A percentile compares a stretch with the other conserved stretches of the same genome.
Evolutionary conservation across 30 jellyfish, hydroid and myxozoan species (phyloP).

Genomic region (Calvadosia cruxmelitensis): DNA sequence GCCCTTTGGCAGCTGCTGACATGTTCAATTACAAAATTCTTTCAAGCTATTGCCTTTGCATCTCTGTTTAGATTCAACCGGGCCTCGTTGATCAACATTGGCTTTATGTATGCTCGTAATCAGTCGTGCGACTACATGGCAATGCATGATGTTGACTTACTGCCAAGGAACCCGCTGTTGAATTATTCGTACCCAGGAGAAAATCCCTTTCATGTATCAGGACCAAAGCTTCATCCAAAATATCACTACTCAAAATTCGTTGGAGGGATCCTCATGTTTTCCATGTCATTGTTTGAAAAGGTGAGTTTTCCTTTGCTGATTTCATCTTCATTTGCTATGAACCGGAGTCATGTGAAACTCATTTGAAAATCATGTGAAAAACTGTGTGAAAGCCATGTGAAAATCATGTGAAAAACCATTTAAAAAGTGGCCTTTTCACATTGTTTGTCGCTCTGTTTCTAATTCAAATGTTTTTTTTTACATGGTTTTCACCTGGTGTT

Average conservation of each 20-base stretch:
- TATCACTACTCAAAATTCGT: slow-evolving; percentile 87
- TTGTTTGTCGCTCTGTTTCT: too few species aligned
- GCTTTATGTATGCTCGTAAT: slow-evolving; percentile 77
- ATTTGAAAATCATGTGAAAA: too few species aligned
- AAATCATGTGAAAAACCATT: too few species aligned
- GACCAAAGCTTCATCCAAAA: slow-evolving; percentile 94
- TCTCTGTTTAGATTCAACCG: slow-evolving; percentile 67
- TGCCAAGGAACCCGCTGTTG: slow-evolving; percentile 78
- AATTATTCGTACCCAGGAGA: slow-evolving; percentile 89
- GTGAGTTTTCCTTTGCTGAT: too few species aligned
- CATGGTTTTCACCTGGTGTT: too few species aligned
- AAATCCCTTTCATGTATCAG: slow-evolving; percentile 98
- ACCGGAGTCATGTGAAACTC: too few species aligned
- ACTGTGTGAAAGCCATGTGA: too few species aligned
- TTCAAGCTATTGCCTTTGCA: not conserved
- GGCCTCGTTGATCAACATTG: slow-evolving; percentile 86
- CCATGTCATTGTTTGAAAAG: slow-evolving; percentile 83
- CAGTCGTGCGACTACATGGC: slow-evolving; percentile 91
- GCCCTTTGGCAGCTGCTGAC: too few species aligned
- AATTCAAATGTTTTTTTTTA: too few species aligned
- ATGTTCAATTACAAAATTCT: too few species aligned
- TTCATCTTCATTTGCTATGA: too few species aligned
- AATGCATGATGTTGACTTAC: slow-evolving; percentile 96
- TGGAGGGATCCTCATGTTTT: slow-evolving; percentile 88
- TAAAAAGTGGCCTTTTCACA: too few species aligned